Percentiles rank a stretch among this genome's conserved stretches.
Evolutionary conservation across 2,888 invertebrate genomes (phyloP).

Genomic region (Eupithecia abbreviata): DNA sequence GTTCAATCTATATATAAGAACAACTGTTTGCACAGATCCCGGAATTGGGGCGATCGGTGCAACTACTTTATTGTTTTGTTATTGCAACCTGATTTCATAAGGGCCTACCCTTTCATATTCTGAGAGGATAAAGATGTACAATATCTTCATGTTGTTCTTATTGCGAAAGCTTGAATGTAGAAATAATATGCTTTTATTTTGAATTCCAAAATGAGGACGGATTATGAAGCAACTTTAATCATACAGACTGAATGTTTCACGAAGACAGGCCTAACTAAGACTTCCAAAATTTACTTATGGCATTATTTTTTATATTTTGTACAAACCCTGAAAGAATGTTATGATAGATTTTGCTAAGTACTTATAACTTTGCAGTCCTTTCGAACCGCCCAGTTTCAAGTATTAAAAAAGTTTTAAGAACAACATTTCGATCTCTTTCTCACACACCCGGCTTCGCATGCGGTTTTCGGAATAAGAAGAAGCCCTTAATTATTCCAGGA

Average conservation of each 20-base stretch:
- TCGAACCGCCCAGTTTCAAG: no score
- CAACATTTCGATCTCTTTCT: no score
- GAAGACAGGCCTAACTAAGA: no score
- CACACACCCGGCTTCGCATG: no score
- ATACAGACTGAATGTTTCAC: not conserved
- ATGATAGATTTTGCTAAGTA: not conserved
- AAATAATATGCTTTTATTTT: not conserved
- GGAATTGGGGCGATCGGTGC: slow-evolving; percentile 25
- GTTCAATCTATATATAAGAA: slow-evolving; percentile 12
- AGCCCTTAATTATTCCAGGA: no score
- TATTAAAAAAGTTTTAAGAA: no score
- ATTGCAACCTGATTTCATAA: slow-evolving; percentile 17
- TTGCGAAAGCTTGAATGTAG: not conserved
- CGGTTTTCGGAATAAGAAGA: no score
- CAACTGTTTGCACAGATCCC: slow-evolving; percentile 10
- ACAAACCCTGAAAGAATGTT: not conserved
- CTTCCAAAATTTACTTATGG: not conserved
- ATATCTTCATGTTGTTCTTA: not conserved
- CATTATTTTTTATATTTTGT: not conserved
- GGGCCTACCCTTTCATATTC: slow-evolving; percentile 2
- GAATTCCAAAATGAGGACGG: not conserved
- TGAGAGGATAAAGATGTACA: not conserved
- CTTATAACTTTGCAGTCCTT: not conserved
- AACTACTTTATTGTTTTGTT: slow-evolving; percentile 29
- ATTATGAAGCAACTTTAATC: not conserved